A percentile compares a stretch with the other conserved stretches of the same genome.
These are phyloP conservation scores for Scaptomyza flava DNA, from an alignment of 2,888 invertebrate genomes.

Conservation along the genomic window DNA sequence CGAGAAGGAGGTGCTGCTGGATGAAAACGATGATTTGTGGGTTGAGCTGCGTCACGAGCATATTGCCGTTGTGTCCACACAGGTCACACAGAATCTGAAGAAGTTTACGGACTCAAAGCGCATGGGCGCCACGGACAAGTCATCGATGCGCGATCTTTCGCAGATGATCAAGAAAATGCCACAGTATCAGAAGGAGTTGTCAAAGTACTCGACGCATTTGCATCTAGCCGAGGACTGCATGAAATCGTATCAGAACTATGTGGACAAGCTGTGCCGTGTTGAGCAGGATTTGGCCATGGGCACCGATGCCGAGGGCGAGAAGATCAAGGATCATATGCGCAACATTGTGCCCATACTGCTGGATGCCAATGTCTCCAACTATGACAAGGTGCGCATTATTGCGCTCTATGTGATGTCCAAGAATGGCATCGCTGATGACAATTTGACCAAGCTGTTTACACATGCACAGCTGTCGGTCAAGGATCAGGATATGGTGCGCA, in stretches of 20 bases:
- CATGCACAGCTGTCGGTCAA: slow-evolving; percentile 97
- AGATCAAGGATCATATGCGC: slow-evolving; percentile 99
- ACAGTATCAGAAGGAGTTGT: slow-evolving; percentile 99
- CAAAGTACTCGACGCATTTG: slow-evolving; percentile 99
- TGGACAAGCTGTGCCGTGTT: slow-evolving; percentile 97
- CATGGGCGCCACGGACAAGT: slow-evolving; percentile 94
- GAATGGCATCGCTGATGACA: slow-evolving; percentile 99
- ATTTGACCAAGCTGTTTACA: slow-evolving; percentile 97
- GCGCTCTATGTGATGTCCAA: slow-evolving; percentile 98
- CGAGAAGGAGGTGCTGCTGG: slow-evolving; percentile 96
- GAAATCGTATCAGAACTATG: slow-evolving; percentile 97
- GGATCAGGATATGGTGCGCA: slow-evolving; percentile 98
- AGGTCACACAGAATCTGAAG: slow-evolving; percentile 98
- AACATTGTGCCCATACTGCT: slow-evolving; percentile 98
- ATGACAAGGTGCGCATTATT: slow-evolving; percentile 98
- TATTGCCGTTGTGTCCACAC: slow-evolving; percentile 99
- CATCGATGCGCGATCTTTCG: slow-evolving; percentile 98
- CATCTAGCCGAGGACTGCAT: slow-evolving; percentile 99
- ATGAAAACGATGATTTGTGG: slow-evolving; percentile 99
- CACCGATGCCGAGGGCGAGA: slow-evolving; percentile 99
- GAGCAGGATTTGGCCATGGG: slow-evolving; percentile 99
- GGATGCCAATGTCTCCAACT: slow-evolving; percentile 92
- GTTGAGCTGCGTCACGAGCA: slow-evolving; percentile 98
- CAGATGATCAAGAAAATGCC: slow-evolving; percentile 99
- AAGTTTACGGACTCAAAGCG: slow-evolving; percentile 97